Evolutionary conservation across 2,113 vertebrate genomes (phyloP), one percentile per base, ranked within the genome.

Genomic region (Crotalus horridus): DNA sequence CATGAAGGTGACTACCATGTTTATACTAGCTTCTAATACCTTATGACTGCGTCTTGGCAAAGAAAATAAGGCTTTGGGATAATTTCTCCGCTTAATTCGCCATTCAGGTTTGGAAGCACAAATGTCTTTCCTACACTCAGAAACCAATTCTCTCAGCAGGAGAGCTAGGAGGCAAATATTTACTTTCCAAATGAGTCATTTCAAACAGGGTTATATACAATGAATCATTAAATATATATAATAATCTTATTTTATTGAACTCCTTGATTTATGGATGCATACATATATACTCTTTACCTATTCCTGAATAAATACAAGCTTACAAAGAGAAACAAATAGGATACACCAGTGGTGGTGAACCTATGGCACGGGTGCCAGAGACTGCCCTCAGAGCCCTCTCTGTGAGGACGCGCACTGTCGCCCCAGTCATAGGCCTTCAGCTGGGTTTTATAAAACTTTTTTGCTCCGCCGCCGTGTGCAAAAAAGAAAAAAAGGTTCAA

Each of bases 201-300:
- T 94, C 17, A 90, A 88, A 93, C 7, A 93, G n/a, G 90, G 86
- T 53, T 64, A 58, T 74, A 13, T 48, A 87, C 39, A 15, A 69
- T 58, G 88, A 95, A 94, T 90, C 59, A 92, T 85, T 53, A 56
- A 29, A 93, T 92, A 43, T 53, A 90, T 53, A 53, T 54, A 90
- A 26, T 21, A 87, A 3, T 4, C 8, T 91, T 64, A 39, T 0
- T 91, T n/a, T 81, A 88, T 91, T 92, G 87, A 91, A 89, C 61
- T 81, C 39, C 53, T 64, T 11, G 90, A 3, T 81, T 81, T 33
- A 48, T 59, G 89, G 39, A 92, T 0, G 58, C 6, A 69, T 4
- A 13, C 4, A 29, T 33, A 59, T 17, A 55, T 9, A 0, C 23
- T 91, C n/a, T 39, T 53, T 87, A 87, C 20, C 17, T 15, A 54